These are phyloP conservation scores for Haemorhous mexicanus DNA, from an alignment of 2,113 vertebrate genomes.

Conservation along the genomic window DNA sequence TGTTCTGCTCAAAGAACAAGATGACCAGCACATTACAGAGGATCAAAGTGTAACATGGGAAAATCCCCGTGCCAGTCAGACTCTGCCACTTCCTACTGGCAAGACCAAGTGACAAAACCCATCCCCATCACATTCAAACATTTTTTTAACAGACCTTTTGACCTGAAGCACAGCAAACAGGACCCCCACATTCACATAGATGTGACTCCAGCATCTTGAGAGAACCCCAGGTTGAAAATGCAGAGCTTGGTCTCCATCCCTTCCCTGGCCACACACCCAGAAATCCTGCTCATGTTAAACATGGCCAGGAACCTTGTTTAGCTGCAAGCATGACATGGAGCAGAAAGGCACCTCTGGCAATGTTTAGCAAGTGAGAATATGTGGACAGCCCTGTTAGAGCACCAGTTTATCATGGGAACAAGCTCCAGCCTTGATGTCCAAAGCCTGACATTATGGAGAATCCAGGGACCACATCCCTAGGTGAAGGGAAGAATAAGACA, in stretches of 20 bases:
- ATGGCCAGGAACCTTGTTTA: fast-evolving
- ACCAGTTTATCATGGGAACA: fast-evolving
- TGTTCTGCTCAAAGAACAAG: neutral
- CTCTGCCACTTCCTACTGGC: neutral
- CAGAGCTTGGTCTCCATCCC: neutral
- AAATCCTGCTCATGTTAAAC: neutral
- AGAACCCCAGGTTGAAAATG: neutral
- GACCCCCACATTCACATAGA: fast-evolving
- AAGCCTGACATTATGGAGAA: neutral
- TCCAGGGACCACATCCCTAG: fast-evolving
- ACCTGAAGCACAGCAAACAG: neutral
- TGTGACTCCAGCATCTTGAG: neutral
- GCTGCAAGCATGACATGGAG: neutral
- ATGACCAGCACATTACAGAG: fast-evolving
- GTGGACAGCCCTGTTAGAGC: neutral
- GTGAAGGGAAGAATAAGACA: neutral
- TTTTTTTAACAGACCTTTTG: neutral
- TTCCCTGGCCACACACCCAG: neutral
- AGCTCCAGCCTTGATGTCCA: neutral
- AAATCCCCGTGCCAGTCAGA: fast-evolving
- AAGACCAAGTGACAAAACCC: neutral
- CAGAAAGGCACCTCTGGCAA: neutral
- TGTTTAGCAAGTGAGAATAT: neutral
- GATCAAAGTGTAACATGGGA: neutral
- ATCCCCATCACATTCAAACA: neutral